These are phyloP conservation scores for Lacanobia oleracea DNA, from an alignment of 2,888 invertebrate genomes.

Conservation along the genomic window DNA sequence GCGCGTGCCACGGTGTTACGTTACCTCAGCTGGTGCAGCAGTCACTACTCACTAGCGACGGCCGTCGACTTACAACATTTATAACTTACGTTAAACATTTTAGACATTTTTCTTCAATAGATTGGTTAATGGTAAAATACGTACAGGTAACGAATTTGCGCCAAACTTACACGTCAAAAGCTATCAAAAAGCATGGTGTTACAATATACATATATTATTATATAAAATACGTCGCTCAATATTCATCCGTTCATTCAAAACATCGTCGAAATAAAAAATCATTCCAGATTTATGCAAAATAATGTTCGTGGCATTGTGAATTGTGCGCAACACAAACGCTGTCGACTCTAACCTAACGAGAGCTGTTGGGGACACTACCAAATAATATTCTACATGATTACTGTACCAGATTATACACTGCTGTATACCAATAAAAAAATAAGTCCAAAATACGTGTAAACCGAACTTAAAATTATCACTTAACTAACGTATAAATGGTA, in stretches of 20 bases:
- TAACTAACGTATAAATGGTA: slow-evolving; percentile 87
- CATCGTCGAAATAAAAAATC: slow-evolving; percentile 69
- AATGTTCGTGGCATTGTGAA: slow-evolving; percentile 69
- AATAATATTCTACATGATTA: slow-evolving; percentile 75
- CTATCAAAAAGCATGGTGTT: slow-evolving; percentile 77
- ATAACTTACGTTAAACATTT: slow-evolving; percentile 73
- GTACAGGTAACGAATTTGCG: slow-evolving; percentile 78
- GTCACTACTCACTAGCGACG: slow-evolving; percentile 65
- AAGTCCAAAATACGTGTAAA: slow-evolving; percentile 77
- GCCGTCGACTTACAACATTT: slow-evolving; percentile 65
- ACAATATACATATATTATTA: slow-evolving; percentile 71
- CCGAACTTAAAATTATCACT: slow-evolving; percentile 84
- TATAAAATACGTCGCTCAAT: slow-evolving; percentile 74
- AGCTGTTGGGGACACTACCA: slow-evolving; percentile 76
- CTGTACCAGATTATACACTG: slow-evolving; percentile 79
- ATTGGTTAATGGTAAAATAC: slow-evolving; percentile 73
- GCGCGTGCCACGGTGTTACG: slow-evolving; percentile 68
- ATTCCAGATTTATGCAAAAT: slow-evolving; percentile 55
- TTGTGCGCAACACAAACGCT: slow-evolving; percentile 85
- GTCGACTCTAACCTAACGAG: slow-evolving; percentile 74
- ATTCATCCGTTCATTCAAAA: slow-evolving; percentile 73
- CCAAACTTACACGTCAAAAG: slow-evolving; percentile 81
- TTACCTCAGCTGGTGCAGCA: slow-evolving; percentile 56
- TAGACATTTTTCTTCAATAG: slow-evolving; percentile 71
- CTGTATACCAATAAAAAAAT: slow-evolving; percentile 72